phyloP scores from a whole-genome alignment of 2,888 invertebrate genomes.

The Baronia brevicornis region DNA sequence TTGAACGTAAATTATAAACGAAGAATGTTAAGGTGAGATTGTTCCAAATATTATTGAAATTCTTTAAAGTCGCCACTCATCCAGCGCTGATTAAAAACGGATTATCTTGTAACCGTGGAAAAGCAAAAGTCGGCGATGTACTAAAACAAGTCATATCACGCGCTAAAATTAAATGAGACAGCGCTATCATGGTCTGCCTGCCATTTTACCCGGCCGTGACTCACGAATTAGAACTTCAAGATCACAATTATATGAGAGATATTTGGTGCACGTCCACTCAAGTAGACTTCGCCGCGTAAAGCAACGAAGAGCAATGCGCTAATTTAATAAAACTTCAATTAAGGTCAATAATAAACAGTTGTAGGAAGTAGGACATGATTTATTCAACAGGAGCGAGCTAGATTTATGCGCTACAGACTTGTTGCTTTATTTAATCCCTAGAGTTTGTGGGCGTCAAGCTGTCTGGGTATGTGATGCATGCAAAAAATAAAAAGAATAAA shows the following conservation, averaged over 20 bases:
- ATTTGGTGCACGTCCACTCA: constrained; percentile 62
- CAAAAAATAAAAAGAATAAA: not conserved
- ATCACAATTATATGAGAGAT: constrained; percentile 63
- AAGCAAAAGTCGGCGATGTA: constrained; percentile 32
- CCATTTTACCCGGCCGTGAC: constrained; percentile 69
- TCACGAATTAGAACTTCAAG: constrained; percentile 71
- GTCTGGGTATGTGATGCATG: constrained; percentile 4
- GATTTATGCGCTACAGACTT: constrained; percentile 1
- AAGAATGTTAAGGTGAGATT: too few species aligned
- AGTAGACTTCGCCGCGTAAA: constrained; percentile 36
- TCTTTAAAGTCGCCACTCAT: too few species aligned
- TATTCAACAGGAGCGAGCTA: constrained; percentile 8
- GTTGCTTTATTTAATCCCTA: constrained; percentile 6
- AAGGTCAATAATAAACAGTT: constrained; percentile 37
- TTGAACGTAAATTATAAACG: too few species aligned
- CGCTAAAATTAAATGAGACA: constrained; percentile 58
- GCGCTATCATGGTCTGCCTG: constrained; percentile 52
- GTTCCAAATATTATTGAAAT: too few species aligned
- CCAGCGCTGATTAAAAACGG: too few species aligned
- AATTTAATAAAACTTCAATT: constrained; percentile 54
- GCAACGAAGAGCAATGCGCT: constrained; percentile 43
- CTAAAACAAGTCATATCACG: constrained; percentile 58
- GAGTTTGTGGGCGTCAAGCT: constrained; percentile 4
- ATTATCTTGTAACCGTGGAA: constrained; percentile 16
- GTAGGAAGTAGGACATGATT: constrained; percentile 11